Percentiles rank a stretch among this genome's conserved stretches.
These are phyloP conservation scores for Sebastes paucispinis DNA, from an alignment of 2,797 vertebrate species.

Conservation along the genomic window DNA sequence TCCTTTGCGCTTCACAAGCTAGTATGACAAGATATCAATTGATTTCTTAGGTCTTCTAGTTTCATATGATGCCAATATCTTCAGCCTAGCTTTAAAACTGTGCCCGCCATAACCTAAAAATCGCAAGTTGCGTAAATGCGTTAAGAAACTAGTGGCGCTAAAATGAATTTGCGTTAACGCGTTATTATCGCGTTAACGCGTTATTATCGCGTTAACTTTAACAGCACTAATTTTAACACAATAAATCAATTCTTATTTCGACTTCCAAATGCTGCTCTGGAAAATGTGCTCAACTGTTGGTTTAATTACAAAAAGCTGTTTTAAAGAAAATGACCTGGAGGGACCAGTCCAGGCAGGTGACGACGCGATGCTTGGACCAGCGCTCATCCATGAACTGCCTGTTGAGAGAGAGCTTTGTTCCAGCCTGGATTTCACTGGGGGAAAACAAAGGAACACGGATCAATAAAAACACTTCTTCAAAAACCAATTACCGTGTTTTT, in stretches of 20 bases:
- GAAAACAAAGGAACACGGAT: slow-evolving; percentile 40
- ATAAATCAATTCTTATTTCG: not conserved
- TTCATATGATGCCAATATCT: too few species aligned
- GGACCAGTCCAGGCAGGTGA: slow-evolving; percentile 99
- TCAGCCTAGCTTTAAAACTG: too few species aligned
- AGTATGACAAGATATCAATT: too few species aligned
- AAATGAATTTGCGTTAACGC: too few species aligned
- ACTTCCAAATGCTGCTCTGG: not conserved
- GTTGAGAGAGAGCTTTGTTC: slow-evolving; percentile 93
- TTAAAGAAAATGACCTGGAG: slow-evolving; percentile 84
- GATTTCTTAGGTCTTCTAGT: too few species aligned
- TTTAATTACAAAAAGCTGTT: not conserved
- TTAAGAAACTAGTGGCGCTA: too few species aligned
- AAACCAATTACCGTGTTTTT: slow-evolving; percentile 31
- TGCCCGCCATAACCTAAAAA: too few species aligned
- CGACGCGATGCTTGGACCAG: slow-evolving; percentile 98
- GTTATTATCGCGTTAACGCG: too few species aligned
- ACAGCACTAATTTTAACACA: not conserved
- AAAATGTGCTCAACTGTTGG: not conserved
- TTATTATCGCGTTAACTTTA: too few species aligned
- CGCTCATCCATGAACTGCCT: slow-evolving; percentile 96
- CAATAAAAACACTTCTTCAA: slow-evolving; percentile 47
- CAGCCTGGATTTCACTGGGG: slow-evolving; percentile 94
- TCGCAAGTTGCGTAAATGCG: too few species aligned
- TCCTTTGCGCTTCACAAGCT: too few species aligned